Conservation (phyloP, 2,113 vertebrate genomes). For the Panthera tigris region DNA sequence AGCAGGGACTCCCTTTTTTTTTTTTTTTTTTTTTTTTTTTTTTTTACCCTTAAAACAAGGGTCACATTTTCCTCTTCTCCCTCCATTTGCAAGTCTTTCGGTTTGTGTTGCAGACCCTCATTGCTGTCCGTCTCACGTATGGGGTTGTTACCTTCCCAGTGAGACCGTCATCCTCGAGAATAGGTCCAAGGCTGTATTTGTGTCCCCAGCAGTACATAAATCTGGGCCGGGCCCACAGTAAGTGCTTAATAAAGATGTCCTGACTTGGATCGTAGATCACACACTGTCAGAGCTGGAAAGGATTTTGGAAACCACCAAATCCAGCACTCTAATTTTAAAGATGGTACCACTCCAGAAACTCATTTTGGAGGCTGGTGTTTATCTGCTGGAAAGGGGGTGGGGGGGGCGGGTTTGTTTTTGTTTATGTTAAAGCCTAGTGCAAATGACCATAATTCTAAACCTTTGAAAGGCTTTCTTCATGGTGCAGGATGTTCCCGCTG, state of each 20-base stretch:
- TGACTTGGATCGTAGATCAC: neutral
- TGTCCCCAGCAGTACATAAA: too few species aligned
- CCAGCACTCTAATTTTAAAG: conserved; percentile 14
- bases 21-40: neutral
- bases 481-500: neutral
- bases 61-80: neutral
- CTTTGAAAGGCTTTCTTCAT: neutral
- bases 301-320: neutral
- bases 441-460: neutral
- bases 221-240: neutral
- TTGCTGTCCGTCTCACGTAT: neutral
- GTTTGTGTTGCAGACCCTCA: neutral
- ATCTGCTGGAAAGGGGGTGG: neutral
- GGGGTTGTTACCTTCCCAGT: neutral
- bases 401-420: neutral
- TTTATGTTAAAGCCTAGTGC: neutral
- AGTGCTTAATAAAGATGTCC: neutral
- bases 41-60: neutral
- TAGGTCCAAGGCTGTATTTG: neutral
- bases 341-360: neutral
- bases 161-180: neutral
- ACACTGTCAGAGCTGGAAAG: neutral
- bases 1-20: neutral
- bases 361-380: neutral
- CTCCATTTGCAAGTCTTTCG: neutral